Base-by-base conservation (phyloP, 2,113 vertebrate species). In the Dasypus novemcinctus region DNA sequence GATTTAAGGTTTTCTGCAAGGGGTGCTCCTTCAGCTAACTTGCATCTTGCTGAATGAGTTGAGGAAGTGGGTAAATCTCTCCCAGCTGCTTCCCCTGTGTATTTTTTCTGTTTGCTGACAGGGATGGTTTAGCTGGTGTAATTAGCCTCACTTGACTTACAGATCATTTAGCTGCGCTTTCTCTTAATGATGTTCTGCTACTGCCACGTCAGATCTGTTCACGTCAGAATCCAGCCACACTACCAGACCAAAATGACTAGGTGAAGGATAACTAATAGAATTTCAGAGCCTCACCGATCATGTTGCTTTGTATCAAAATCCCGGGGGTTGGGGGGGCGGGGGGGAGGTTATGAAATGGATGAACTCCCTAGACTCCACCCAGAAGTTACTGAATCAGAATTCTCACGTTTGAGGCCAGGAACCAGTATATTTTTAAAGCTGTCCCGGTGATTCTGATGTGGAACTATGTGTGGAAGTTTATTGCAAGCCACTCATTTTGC, bases 81-180 rank as follows among this genome's bases (percentile, higher is more conserved):
- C 33, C 36, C 97, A 84, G 83, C 80, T 95, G 92, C 92, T 83
- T 63, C 41, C n/a, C 36, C 54, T 17, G 66, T 27, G 66, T n/a
- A 1, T 71, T 92, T 79, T 25, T 33, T 20, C 72, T 36, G 1
- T 6, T 52, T 81, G 87, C 90, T 90, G 92, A 89, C 57, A 6
- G 80, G n/a, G 66, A 66, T n/a, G 57, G 33, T 91, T 95, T 69
- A 57, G n/a, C 52, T 20, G 46, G 74, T 38, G 5, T 74, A 46
- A 95, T 94, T 68, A 93, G 75, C 57, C 57, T 91, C 36, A 3
- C 79, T 64, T 68, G 87, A 94, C 38, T 54, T 14, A 69, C 82
- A 95, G 75, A 89, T 78, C 87, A 90, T 72, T 88, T 94, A 43
- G 52, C 7, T 61, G 54, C 0, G 4, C 59, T 92, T 90, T 72